phyloP scores from a whole-genome alignment of 2,113 vertebrate genomes.

The Anoura caudifer region DNA sequence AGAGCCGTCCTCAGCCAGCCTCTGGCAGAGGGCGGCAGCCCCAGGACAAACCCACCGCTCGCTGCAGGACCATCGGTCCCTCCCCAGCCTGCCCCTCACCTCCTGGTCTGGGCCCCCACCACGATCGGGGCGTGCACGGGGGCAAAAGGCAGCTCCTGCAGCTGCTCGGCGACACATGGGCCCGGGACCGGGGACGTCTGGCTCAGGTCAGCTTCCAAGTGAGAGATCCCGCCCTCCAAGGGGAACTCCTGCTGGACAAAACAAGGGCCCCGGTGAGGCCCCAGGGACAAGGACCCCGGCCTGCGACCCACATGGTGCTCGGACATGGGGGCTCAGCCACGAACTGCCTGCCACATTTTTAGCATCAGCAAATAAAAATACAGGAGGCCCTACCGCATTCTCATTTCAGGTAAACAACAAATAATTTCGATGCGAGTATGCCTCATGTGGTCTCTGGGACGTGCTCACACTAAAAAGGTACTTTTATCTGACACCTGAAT shows the following conservation, averaged over 20 bases:
- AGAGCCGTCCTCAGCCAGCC: background rate
- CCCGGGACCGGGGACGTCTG: background rate
- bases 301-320: background rate
- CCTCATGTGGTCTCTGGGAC: background rate
- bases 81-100: conserved; percentile 79
- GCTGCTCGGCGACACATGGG: conserved; percentile 51
- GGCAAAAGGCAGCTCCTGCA: conserved; percentile 88
- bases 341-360: rapidly evolving
- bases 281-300: too few relatives aligned
- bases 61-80: background rate
- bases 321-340: rapidly evolving
- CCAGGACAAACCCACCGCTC: rapidly evolving
- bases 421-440: too few relatives aligned
- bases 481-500: background rate
- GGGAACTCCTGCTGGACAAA: conserved; percentile 63
- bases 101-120: conserved; percentile 81
- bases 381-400: too few relatives aligned
- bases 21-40: rapidly evolving
- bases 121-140: conserved; percentile 89
- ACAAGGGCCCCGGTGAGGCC: background rate
- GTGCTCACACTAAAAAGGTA: background rate
- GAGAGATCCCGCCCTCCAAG: conserved; percentile 80
- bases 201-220: conserved; percentile 85
- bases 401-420: background rate
- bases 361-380: background rate